Evolutionary conservation across 1,140 invertebrate species (phyloP), one percentile per base, ranked within the genome.

Genomic region (Papilio aristodemus): DNA sequence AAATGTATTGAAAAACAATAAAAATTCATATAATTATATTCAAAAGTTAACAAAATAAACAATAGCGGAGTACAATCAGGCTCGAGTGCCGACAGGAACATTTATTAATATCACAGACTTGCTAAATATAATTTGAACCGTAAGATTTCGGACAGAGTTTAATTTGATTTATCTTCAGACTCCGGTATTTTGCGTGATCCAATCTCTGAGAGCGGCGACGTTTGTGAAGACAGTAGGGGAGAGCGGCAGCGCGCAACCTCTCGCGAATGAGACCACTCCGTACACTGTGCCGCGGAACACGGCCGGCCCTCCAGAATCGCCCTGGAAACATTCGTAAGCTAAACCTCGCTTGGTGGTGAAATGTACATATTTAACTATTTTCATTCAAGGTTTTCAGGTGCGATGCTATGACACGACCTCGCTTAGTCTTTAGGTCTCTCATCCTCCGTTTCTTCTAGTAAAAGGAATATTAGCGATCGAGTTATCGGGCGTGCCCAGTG

Each of bases 181-280:
- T 66, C 90, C 90, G 9, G 88, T 88, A 63, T 83, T 90, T 36
- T 88, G 78, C 11, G 87, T 85, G 71, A 92, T 78, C 91, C 90
- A 92, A 54, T 81, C 84, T 67, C 88, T 73, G 0, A 90, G 78
- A 1, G 88, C 72, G 4, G 89, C 89, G 11, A 91, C 74, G 69
- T 91, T 91, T 6, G 89, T 83, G 76, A 92, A 90, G 14, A 92
- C 89, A 0, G 91, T 91, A 0, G 91, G 91, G 9, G 87, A 91
- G 0, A 90, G 78, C 0, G 89, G 89, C 54, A 86, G 74, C 0
- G 89, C 91, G 57, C 89, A 92, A 22, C 89, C 90, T 38, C 89
- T 77, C 0, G 90, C 91, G 67, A 91, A 91, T 0, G 91, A 92
- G 1, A 89, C 87, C 8, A 92, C 81, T n/a, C 90, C 91, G 46